phyloP scores from a whole-genome alignment of 2,888 invertebrate species.

The Chymomyza procnemis region DNA sequence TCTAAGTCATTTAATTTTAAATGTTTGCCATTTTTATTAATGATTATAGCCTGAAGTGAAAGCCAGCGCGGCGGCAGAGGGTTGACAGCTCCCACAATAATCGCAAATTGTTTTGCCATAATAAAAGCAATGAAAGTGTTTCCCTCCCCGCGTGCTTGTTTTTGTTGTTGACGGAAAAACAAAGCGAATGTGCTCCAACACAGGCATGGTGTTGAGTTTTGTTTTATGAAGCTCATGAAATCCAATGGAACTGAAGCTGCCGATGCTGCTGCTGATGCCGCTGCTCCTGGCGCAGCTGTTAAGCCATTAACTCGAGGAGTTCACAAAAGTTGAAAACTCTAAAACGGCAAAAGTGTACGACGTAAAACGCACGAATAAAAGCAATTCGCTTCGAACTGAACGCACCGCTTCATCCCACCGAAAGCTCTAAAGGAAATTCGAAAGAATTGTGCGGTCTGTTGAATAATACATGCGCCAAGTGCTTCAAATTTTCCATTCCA shows the following conservation, averaged over 20 bases:
- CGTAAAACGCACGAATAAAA: not conserved
- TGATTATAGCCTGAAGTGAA: slow-evolving; percentile 65
- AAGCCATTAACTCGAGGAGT: not conserved
- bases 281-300: not conserved
- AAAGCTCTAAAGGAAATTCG: not conserved
- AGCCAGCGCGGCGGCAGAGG: slow-evolving; percentile 22
- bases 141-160: slow-evolving; percentile 8
- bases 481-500: too few species aligned
- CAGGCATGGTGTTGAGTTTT: slow-evolving; percentile 1
- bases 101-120: slow-evolving; percentile 64
- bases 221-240: slow-evolving; percentile 44
- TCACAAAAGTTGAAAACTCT: not conserved
- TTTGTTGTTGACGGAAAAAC: not conserved
- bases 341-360: not conserved
- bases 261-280: not conserved
- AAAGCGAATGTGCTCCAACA: not conserved
- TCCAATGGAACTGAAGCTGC: slow-evolving; percentile 21
- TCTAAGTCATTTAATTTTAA: slow-evolving; percentile 65
- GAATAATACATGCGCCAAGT: not conserved
- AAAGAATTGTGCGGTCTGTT: not conserved
- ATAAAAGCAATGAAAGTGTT: not conserved
- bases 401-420: not conserved
- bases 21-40: slow-evolving; percentile 68
- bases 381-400: not conserved
- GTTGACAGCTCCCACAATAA: slow-evolving; percentile 43